Conservation (phyloP, 2,113 vertebrate genomes). For the Zosterops borbonicus region DNA sequence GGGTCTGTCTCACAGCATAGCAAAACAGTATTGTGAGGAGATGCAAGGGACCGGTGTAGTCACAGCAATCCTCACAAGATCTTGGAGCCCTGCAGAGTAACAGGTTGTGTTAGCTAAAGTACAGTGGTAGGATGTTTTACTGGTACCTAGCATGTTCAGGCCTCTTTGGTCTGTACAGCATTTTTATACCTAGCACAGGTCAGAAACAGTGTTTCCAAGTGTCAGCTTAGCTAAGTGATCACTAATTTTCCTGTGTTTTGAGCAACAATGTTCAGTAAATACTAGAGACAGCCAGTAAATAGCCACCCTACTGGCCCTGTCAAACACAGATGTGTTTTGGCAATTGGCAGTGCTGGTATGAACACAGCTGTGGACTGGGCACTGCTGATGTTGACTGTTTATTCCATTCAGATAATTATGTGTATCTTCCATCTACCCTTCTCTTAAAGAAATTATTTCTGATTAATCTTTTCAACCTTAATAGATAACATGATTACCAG, state of each 20-base stretch:
- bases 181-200: not conserved
- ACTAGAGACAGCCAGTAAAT: not conserved
- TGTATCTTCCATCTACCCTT: not conserved
- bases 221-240: not conserved
- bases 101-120: not conserved
- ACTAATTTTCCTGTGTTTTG: not conserved
- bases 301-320: not conserved
- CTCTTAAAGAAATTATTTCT: not conserved
- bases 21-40: not conserved
- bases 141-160: not conserved
- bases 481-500: not conserved
- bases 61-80: not conserved
- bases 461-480: slow-evolving; percentile 6
- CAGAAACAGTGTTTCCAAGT: not conserved
- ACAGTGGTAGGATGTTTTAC: not conserved
- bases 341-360: not conserved
- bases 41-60: not conserved
- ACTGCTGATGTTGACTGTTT: not conserved
- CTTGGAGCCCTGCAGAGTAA: not conserved
- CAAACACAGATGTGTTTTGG: not conserved
- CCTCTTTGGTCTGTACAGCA: not conserved
- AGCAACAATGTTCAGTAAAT: not conserved
- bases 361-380: not conserved
- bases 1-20: not conserved
- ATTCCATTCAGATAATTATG: not conserved